phyloP scores from a whole-genome alignment of 2,888 invertebrate genomes.

The Tachina grossa region DNA sequence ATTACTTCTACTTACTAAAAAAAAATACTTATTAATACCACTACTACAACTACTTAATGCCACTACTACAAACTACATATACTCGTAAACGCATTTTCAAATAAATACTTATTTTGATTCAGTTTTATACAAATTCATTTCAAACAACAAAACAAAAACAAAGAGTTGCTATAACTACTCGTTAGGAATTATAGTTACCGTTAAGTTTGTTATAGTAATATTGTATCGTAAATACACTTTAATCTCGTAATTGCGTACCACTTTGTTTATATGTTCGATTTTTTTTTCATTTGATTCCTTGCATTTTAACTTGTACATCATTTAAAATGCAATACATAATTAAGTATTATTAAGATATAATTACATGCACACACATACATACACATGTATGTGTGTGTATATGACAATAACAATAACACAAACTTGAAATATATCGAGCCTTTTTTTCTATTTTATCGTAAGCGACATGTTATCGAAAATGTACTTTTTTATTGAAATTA shows the following conservation, averaged over 20 bases:
- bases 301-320: conserved; percentile 28
- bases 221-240: conserved; percentile 59
- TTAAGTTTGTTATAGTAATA: conserved; percentile 60
- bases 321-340: conserved; percentile 14
- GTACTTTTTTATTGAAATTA: too few relatives aligned
- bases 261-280: conserved; percentile 49
- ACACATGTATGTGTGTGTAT: too few relatives aligned
- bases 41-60: conserved; percentile 40
- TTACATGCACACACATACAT: neutral
- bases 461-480: too few relatives aligned
- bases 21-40: conserved; percentile 31
- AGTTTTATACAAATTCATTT: conserved; percentile 58
- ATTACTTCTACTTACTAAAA: conserved; percentile 41
- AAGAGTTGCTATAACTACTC: conserved; percentile 68
- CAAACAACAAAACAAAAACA: conserved; percentile 19
- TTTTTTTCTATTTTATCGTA: too few relatives aligned
- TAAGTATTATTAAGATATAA: conserved; percentile 24
- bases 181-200: conserved; percentile 61
- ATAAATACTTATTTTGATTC: conserved; percentile 59
- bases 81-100: conserved; percentile 47
- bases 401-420: conserved; percentile 38
- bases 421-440: too few relatives aligned
- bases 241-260: conserved; percentile 58
- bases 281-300: conserved; percentile 38
- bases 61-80: conserved; percentile 61